phyloP scores from a whole-genome alignment of 2,113 vertebrate genomes.

The Phaethon lepturus region DNA sequence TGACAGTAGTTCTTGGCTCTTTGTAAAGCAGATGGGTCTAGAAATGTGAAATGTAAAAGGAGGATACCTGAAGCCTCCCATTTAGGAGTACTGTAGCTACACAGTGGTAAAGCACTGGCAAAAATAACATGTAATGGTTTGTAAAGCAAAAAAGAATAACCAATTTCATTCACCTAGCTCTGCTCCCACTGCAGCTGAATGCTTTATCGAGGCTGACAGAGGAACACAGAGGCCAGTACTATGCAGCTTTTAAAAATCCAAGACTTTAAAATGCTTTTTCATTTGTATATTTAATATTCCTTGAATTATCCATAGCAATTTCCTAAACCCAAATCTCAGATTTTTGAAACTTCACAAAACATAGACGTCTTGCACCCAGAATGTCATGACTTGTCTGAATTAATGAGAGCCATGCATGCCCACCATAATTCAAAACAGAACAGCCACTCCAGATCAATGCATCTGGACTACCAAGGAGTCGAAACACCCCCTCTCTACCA shows the following conservation, averaged over 20 bases:
- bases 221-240: neutral
- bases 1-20: neutral
- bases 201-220: neutral
- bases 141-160: neutral
- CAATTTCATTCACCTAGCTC: neutral
- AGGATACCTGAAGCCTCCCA: neutral
- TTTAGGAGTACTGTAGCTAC: neutral
- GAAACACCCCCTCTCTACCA: neutral
- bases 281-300: neutral
- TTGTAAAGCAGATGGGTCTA: neutral
- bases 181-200: neutral
- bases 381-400: neutral
- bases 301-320: neutral
- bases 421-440: neutral
- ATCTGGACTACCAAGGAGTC: neutral
- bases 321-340: neutral
- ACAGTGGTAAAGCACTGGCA: neutral
- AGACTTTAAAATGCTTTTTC: neutral
- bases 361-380: fast-evolving
- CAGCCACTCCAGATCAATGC: neutral
- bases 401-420: neutral
- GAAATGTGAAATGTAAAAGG: neutral
- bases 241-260: neutral
- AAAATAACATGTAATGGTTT: fast-evolving
- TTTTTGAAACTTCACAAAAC: neutral